Evolutionary conservation across 2,797 vertebrate genomes (phyloP).

Genomic region (Numenius phaeopus): DNA sequence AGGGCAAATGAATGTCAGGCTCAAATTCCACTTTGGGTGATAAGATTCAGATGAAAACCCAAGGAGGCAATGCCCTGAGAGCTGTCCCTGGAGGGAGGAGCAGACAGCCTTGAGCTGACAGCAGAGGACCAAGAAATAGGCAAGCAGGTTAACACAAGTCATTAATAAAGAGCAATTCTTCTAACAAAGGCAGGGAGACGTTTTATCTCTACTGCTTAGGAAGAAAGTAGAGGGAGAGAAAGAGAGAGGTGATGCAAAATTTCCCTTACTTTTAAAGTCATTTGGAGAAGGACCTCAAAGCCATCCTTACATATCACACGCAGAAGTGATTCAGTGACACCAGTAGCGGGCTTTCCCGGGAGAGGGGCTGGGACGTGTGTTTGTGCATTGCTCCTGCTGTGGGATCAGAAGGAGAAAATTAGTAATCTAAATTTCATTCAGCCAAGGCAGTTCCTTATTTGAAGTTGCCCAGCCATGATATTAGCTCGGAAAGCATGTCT

Average conservation of each 20-base stretch:
- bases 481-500: not conserved
- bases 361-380: fast-evolving
- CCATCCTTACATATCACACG: fast-evolving
- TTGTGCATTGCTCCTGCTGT: not conserved
- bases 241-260: not conserved
- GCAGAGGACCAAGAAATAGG: not conserved
- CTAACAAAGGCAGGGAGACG: not conserved
- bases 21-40: not conserved
- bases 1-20: not conserved
- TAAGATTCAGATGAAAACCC: not conserved
- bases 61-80: not conserved
- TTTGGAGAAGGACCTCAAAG: not conserved
- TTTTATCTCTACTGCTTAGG: not conserved
- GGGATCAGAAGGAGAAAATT: not conserved
- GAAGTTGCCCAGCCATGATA: not conserved
- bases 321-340: not conserved
- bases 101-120: not conserved
- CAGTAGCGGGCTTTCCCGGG: not conserved
- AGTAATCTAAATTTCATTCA: not conserved
- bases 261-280: not conserved
- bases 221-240: not conserved
- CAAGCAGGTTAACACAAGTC: not conserved
- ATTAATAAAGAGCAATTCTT: not conserved
- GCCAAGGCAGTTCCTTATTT: not conserved
- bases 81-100: not conserved